Evolutionary conservation across 1,140 invertebrate species (phyloP), one percentile per base, ranked within the genome.

Genomic region (Acromyrmex charruanus): DNA sequence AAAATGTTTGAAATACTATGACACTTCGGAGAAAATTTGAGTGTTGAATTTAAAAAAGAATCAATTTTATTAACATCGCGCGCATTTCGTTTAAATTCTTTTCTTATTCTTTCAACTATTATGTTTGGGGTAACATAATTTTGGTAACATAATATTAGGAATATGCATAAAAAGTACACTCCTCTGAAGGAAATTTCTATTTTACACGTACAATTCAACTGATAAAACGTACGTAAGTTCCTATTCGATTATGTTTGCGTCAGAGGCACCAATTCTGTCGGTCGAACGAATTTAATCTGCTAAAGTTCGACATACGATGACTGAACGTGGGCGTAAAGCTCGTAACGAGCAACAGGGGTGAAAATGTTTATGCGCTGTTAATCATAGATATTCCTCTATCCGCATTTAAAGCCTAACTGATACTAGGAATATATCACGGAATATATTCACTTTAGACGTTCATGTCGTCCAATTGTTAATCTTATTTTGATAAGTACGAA

Each of bases 271-370:
- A 80, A 81, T 69, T 51, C 49, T 81, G 16, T 49, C 35, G 16
- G 18, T 28, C 51, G 6, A 21, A 55, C 16, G 28, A 81, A 81
- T 81, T 81, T 81, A 71, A 81, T 81, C 51, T 31, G 51, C 66
- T 81, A n/a, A 71, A 81, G 66, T 81, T 71, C 44, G 59, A 79
- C 59, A 65, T 31, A 51, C 49, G 51, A 71, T 71, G 18, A 31
- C 16, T 35, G 21, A 44, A 44, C 16, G 35, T 71, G n/a, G 65
- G 51, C 21, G 66, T 71, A 16, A 71, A 59, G 12, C 35, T 71
- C 66, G 10, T 28, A 16, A 39, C 53, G 2, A 59, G 51, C 16
- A 71, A 58, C n/a, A 25, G 2, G 12, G 16, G 12, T 44, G 25
- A 81, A 81, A 81, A 71, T 81, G 55, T 71, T 39, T 49, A 55